phyloP scores from a whole-genome alignment of 2,888 invertebrate species.

The Yponomeuta cagnagella region DNA sequence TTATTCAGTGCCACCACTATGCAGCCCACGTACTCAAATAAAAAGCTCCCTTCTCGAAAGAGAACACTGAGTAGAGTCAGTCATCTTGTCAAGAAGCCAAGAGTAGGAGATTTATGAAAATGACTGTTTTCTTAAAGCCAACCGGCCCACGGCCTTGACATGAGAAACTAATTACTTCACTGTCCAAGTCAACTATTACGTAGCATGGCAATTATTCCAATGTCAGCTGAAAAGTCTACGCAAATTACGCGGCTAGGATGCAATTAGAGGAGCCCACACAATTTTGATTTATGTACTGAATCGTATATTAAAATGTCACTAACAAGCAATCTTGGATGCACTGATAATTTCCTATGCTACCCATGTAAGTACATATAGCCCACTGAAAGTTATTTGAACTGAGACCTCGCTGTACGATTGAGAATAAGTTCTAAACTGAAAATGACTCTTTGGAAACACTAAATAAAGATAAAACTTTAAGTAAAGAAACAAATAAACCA shows the following conservation, averaged over 20 bases:
- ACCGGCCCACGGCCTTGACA: slow-evolving; percentile 5
- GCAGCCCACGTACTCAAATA: too few relatives aligned
- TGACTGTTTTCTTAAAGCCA: slow-evolving; percentile 8
- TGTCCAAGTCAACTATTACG: slow-evolving; percentile 1
- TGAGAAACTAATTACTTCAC: not conserved
- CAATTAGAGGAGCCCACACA: not conserved
- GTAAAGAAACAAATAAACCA: too few relatives aligned
- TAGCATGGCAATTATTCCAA: slow-evolving; percentile 2
- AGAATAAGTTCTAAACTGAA: too few relatives aligned
- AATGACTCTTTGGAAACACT: too few relatives aligned
- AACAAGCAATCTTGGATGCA: too few relatives aligned
- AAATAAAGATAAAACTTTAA: too few relatives aligned
- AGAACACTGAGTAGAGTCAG: not conserved
- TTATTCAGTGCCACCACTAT: too few relatives aligned
- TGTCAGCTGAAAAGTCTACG: slow-evolving; percentile 6
- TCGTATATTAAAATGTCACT: not conserved
- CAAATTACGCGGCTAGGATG: not conserved
- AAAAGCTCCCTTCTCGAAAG: not conserved
- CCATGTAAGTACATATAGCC: too few relatives aligned
- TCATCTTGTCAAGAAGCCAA: not conserved
- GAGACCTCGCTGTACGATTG: too few relatives aligned
- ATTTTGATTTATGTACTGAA: not conserved
- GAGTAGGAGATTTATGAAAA: slow-evolving; percentile 7
- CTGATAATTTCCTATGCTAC: too few relatives aligned
- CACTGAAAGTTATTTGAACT: too few relatives aligned